Base-by-base conservation (phyloP, 2,888 invertebrate species). In the Dascillus cervinus region DNA sequence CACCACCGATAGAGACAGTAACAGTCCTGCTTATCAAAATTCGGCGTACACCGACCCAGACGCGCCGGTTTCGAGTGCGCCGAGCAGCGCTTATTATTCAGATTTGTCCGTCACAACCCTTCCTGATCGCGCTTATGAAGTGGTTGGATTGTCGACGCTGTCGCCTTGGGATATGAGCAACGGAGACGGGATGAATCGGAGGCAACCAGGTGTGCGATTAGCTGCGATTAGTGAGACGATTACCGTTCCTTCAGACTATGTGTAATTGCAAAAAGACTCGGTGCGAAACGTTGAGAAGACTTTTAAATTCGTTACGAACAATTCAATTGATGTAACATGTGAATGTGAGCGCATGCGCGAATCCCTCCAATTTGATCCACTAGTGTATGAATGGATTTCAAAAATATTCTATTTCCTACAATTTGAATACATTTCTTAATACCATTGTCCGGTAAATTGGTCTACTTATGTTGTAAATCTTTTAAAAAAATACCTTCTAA, bases 1-100 rank as follows among this genome's bases (percentile, higher is more conserved):
- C 32, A 50, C 50, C 1, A 37, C 44, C 4, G 47, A 39, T 17
- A 37, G 45, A 11, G 50, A 65, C 58, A 48, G 49, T 22, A 66
- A 61, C 12, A 69, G 68, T 53, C 79, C 79, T 6, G 78, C 79
- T 29, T 81, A 81, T 55, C 80, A 80, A 54, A 82, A 81, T 60
- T 78, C 79, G 10, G 81, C 75, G 11, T 81, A 79, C 59, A 65
- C 66, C 4, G 72, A 73, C 43, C 70, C 70, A 6, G 73, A 73
- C 29, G 68, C 74, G 13, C 75, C 74, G 23, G 64, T 66, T 23
- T 73, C 73, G 13, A 75, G 74, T 37, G 79, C 79, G 4, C 79
- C 79, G n/a, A 80, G 79, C 55, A 80, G 80, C 62, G 81, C 81
- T 13, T 82, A 82, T 58, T 82, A 82, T 58, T 79, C 79, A 34